phyloP scores from a whole-genome alignment of 2,888 invertebrate species.

The Apamea sordens region DNA sequence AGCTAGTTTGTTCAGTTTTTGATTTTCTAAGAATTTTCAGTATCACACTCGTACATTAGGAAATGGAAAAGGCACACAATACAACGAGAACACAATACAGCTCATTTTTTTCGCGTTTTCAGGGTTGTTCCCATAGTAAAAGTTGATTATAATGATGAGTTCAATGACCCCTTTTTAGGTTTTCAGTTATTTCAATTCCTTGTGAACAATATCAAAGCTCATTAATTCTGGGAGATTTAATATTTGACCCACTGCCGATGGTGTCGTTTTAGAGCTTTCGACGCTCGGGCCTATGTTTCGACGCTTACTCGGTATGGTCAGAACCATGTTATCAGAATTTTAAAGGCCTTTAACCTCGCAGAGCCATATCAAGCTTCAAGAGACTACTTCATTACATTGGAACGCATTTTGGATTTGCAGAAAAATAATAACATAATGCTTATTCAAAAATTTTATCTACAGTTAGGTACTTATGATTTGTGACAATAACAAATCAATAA shows the following conservation, averaged over 20 bases:
- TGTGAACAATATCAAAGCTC: background rate
- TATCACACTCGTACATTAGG: background rate
- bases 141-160: background rate
- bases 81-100: background rate
- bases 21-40: too few relatives aligned
- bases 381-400: background rate
- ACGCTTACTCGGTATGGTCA: background rate
- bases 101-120: background rate
- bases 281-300: background rate
- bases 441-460: background rate
- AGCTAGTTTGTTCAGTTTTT: too few relatives aligned
- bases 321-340: background rate
- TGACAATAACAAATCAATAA: constrained; percentile 9
- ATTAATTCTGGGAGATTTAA: background rate
- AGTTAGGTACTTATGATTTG: constrained; percentile 1
- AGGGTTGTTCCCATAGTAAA: background rate
- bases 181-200: background rate
- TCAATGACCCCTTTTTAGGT: background rate
- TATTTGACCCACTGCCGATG: background rate
- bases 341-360: background rate
- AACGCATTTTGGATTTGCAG: background rate
- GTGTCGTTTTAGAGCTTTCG: background rate
- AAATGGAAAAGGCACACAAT: background rate
- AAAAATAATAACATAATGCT: constrained; percentile 16
- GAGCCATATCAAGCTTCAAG: background rate